A percentile compares a stretch with the other conserved stretches of the same genome.
Evolutionary conservation across 2,888 invertebrate species (phyloP).

Genomic region (Cephus spinipes): DNA sequence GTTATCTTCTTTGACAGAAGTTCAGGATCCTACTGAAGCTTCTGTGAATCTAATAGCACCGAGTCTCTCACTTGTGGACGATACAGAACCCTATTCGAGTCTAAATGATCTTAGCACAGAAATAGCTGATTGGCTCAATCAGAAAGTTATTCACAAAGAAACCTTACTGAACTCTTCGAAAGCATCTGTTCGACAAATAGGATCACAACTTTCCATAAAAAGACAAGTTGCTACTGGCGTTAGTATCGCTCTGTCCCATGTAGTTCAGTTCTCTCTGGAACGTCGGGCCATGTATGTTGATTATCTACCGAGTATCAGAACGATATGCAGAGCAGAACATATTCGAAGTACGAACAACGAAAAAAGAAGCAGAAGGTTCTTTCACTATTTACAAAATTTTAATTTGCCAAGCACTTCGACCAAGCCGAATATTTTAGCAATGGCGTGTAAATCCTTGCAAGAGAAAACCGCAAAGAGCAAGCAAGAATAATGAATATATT

Average conservation of each 20-base stretch:
- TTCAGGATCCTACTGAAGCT: constrained; percentile 56
- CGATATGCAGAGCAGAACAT: constrained; percentile 78
- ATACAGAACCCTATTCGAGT: constrained; percentile 47
- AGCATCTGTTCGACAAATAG: not conserved
- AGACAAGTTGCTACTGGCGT: constrained; percentile 46
- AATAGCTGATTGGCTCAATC: constrained; percentile 56
- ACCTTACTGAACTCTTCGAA: not conserved
- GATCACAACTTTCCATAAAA: constrained; percentile 30
- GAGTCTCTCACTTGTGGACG: constrained; percentile 63
- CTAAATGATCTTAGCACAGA: constrained; percentile 50
- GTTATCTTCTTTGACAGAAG: constrained; percentile 45
- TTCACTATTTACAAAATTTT: constrained; percentile 79
- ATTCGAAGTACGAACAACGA: constrained; percentile 70
- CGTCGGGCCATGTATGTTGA: constrained; percentile 73
- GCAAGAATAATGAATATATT: not conserved
- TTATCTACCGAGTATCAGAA: constrained; percentile 77
- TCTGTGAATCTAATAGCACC: constrained; percentile 53
- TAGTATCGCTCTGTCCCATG: constrained; percentile 66
- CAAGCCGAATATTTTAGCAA: constrained; percentile 48
- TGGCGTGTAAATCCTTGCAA: constrained; percentile 56
- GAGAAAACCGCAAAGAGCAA: constrained; percentile 31
- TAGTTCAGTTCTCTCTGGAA: constrained; percentile 69
- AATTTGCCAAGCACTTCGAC: constrained; percentile 50
- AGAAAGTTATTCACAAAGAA: constrained; percentile 29
- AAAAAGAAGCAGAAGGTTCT: constrained; percentile 81